Evolutionary conservation across 2,888 invertebrate genomes (phyloP).

Genomic region (Metellina segmentata): DNA sequence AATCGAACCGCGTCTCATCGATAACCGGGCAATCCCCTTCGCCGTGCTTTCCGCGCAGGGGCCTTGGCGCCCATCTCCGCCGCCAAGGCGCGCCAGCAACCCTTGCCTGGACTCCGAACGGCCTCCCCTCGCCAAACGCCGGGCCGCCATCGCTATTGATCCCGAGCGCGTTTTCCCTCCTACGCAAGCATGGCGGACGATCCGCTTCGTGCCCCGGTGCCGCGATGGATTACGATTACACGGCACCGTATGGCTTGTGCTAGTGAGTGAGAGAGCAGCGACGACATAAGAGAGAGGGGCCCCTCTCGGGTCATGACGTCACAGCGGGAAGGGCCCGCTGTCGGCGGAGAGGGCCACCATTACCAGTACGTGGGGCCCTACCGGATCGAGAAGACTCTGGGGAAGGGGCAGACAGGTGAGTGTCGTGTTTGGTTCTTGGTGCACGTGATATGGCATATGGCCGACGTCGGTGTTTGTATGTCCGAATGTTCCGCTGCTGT

Average conservation of each 20-base stretch:
- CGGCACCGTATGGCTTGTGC: conserved; percentile 48
- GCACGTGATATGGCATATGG: conserved; percentile 68
- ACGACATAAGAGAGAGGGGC: conserved; percentile 31
- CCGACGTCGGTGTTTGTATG: too few relatives aligned
- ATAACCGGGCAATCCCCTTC: not conserved
- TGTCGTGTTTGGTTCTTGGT: not conserved
- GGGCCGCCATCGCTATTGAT: conserved; percentile 24
- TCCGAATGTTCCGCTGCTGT: too few relatives aligned
- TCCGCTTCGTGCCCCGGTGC: conserved; percentile 33
- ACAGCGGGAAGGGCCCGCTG: conserved; percentile 60
- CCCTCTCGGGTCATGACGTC: conserved; percentile 73
- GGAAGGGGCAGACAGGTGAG: conserved; percentile 99
- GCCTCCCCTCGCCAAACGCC: not conserved
- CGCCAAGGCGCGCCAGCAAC: conserved; percentile 39
- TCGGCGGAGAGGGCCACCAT: conserved; percentile 76
- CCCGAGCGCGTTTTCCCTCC: conserved; percentile 24
- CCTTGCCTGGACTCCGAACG: not conserved
- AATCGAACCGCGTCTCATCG: not conserved
- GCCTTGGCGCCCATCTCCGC: conserved; percentile 8
- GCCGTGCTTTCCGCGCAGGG: not conserved
- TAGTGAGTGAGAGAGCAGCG: conserved; percentile 20
- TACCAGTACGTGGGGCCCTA: conserved; percentile 98
- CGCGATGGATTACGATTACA: conserved; percentile 54
- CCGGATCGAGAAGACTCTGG: conserved; percentile 98
- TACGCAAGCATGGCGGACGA: conserved; percentile 18